Evolutionary conservation across 2,797 vertebrate genomes (phyloP), one percentile per base, ranked within the genome.

Genomic region (Acipenser oxyrinchus): DNA sequence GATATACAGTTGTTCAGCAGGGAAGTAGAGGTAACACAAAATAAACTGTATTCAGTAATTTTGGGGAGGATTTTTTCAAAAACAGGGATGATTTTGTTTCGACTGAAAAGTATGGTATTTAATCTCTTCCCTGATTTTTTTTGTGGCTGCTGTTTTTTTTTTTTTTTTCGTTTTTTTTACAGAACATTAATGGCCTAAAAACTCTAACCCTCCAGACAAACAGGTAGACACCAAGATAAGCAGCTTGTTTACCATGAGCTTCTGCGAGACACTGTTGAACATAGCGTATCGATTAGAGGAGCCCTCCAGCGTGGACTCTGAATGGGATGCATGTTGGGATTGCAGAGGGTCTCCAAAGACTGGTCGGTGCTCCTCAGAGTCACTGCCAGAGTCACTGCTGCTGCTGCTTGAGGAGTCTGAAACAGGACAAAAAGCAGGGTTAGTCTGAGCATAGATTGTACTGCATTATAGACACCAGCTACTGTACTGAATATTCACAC

Each of bases 221-320:
- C 23, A 48, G n/a, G 63, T 8, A 61, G 5, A 52, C 1, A 69
- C 7, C 2, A 10, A 23, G 7, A 62, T 6, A 18, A 51, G 12
- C 9, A 57, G 23, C 11, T 51, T 50, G 58, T 66, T 84, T 91
- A 99, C 96, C 97, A 98, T 99, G 71, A 98, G 92, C 77, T 95
- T 99, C 83, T 97, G 96, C 61, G 96, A 98, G 64, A 98, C 91
- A 0, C 89, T 97, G 85, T 97, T 99, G 78, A 97, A 99, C 92
- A 96, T 94, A 0, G 93, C 80, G 71, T 96, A 99, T 6, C 89
- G 90, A 63, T 88, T 86, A 10, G 89, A 75, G 7, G 83, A 78
- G 18, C 88, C 81, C 77, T 92, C 83, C 68, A 87, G 72, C 74
- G 72, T 65, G 70, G 79, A 77, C 0, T 88, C 88, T 1, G 60